These are phyloP conservation scores for Numenius arquata DNA, from an alignment of 2,113 vertebrate species.

Conservation along the genomic window DNA sequence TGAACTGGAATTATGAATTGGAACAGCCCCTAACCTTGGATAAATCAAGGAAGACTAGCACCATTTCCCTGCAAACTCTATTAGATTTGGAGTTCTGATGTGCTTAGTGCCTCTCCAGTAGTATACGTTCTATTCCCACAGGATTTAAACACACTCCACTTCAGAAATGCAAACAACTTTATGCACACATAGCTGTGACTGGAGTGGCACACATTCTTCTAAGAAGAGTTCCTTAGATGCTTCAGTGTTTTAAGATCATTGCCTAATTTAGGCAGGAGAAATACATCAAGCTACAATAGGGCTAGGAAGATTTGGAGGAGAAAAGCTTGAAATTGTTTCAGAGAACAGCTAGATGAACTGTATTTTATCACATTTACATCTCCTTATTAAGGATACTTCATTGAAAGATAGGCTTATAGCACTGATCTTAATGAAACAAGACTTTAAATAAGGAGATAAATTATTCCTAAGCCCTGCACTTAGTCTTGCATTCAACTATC, in stretches of 20 bases:
- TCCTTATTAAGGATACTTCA: background rate
- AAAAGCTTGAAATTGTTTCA: background rate
- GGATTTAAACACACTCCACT: background rate
- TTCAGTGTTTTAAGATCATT: background rate
- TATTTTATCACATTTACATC: background rate
- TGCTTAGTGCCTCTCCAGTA: no score
- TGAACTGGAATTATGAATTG: background rate
- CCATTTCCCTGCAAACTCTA: background rate
- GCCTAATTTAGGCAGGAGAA: background rate
- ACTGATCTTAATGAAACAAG: background rate
- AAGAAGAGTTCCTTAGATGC: background rate
- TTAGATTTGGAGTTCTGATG: background rate
- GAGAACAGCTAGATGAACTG: background rate
- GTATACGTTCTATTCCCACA: background rate
- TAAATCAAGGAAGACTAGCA: background rate
- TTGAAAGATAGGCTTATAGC: background rate
- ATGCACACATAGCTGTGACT: background rate
- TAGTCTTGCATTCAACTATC: no score
- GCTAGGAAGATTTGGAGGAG: background rate
- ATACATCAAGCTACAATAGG: background rate
- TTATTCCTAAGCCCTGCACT: background rate
- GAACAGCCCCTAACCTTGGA: background rate
- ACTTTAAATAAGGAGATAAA: background rate
- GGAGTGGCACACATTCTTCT: background rate
- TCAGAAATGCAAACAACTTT: background rate